phyloP scores from a whole-genome alignment of 2,113 vertebrate genomes.

The Eupsittula cactorum region DNA sequence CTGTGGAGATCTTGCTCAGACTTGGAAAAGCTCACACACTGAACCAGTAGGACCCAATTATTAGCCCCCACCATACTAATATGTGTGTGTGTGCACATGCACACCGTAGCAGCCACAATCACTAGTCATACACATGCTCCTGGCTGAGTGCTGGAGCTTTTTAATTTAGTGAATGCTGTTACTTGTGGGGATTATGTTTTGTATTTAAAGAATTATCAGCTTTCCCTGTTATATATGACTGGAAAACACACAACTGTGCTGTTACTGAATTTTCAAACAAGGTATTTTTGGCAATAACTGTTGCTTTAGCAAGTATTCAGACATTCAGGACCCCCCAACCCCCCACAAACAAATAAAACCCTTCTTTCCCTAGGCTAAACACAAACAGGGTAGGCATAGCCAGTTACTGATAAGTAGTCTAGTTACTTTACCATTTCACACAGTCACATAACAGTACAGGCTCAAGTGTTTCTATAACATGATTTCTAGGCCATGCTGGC shows the following conservation, averaged over 20 bases:
- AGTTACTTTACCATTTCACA: not conserved
- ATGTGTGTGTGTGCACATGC: not conserved
- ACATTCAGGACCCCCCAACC: not conserved
- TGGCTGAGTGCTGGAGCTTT: conserved; percentile 17
- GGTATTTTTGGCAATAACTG: not conserved
- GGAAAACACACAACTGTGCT: not conserved
- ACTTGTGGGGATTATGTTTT: not conserved
- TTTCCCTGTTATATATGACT: not conserved
- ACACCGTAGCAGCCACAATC: not conserved
- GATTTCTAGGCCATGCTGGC: not conserved
- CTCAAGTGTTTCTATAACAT: not conserved
- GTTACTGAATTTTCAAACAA: not conserved
- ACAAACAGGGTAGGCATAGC: not conserved
- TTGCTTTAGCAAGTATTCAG: not conserved
- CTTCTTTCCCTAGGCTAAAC: not conserved
- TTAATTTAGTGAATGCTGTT: not conserved
- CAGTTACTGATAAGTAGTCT: not conserved
- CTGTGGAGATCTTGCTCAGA: conserved; percentile 45
- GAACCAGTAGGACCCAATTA: conserved; percentile 60
- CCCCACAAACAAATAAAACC: not conserved
- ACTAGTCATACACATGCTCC: not conserved
- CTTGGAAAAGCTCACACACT: conserved; percentile 40
- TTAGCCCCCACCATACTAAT: not conserved
- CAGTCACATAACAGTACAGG: not conserved
- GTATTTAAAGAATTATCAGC: not conserved